Conservation (phyloP, 2,797 vertebrate species). For the Peromyscus aztecus region DNA sequence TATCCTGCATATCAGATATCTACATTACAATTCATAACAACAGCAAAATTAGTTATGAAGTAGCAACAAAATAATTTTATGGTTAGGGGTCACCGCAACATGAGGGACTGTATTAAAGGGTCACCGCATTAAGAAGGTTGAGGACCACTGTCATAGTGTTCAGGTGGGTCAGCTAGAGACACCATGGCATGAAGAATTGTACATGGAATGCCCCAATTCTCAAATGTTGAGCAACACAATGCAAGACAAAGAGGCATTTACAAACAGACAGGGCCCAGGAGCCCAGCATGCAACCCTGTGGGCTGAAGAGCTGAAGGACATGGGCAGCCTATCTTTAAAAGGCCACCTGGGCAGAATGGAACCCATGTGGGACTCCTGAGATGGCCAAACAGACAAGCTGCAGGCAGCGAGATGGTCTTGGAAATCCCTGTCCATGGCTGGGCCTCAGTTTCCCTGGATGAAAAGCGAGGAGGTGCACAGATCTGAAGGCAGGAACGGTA, state of each 20-base stretch:
- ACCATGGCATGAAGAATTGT: neutral
- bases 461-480: neutral
- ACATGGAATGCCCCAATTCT: neutral
- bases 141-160: neutral
- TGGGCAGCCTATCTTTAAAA: neutral
- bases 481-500: neutral
- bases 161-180: neutral
- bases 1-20: neutral
- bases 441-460: neutral
- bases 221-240: neutral
- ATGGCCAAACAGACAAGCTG: neutral
- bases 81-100: neutral
- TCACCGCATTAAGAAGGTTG: neutral
- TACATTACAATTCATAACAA: neutral
- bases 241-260: neutral
- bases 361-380: neutral
- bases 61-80: neutral
- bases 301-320: neutral
- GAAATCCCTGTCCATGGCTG: neutral
- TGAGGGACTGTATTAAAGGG: neutral
- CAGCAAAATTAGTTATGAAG: neutral
- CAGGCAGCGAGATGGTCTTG: neutral
- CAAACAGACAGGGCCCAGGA: neutral
- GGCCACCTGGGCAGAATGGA: no score
- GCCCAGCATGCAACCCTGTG: neutral